phyloP scores from a whole-genome alignment of 2,113 vertebrate species.

The Tragelaphus buxtoni region DNA sequence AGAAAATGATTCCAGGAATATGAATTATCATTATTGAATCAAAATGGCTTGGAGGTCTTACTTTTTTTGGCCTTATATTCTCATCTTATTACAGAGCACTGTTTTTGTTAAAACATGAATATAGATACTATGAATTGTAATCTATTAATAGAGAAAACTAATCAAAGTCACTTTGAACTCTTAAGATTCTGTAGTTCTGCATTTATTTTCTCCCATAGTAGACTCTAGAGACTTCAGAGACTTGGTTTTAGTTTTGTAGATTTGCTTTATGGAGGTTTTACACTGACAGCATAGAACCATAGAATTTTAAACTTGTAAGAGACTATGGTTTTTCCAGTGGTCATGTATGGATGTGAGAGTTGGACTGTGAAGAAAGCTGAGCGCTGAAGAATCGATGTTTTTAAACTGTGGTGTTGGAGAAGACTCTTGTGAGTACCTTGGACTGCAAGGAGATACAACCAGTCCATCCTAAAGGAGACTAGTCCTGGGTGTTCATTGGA shows the following conservation, averaged over 20 bases:
- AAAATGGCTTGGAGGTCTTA: background rate
- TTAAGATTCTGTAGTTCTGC: background rate
- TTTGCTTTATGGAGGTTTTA: background rate
- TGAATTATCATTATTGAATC: background rate
- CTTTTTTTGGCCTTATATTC: background rate
- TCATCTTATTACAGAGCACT: background rate
- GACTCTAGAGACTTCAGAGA: background rate
- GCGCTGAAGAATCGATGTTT: rapidly evolving
- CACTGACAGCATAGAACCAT: background rate
- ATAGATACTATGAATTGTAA: background rate
- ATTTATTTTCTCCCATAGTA: background rate
- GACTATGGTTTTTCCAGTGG: background rate
- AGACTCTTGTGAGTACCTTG: no score
- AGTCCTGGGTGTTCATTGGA: no score
- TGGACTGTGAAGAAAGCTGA: no score
- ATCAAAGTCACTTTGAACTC: background rate
- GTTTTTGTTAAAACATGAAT: background rate
- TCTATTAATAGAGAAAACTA: background rate
- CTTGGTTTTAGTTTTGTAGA: background rate
- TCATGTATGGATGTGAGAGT: no score
- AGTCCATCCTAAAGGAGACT: no score
- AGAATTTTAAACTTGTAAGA: background rate
- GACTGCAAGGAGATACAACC: no score
- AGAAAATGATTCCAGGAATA: background rate
- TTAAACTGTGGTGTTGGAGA: no score